Evolutionary conservation across 2,888 invertebrate genomes (phyloP).

Genomic region (Chaitophorus viminalis): DNA sequence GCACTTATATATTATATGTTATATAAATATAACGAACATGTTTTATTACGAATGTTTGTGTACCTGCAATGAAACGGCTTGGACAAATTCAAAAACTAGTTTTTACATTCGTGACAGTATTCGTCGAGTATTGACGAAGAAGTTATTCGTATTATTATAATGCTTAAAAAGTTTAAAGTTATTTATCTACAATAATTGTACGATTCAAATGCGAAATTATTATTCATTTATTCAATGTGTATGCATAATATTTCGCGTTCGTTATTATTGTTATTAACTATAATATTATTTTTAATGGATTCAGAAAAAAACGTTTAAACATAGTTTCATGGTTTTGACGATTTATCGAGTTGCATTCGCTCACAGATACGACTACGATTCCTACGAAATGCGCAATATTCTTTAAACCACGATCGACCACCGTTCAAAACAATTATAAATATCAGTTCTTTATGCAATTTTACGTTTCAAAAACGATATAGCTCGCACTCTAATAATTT

Average conservation of each 20-base stretch:
- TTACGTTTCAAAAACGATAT: too few species aligned
- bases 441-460: too few species aligned
- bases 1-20: not conserved
- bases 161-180: not conserved
- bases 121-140: not conserved
- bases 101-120: not conserved
- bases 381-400: too few species aligned
- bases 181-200: not conserved
- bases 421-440: not conserved
- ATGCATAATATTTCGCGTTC: not conserved
- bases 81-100: not conserved
- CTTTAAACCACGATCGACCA: not conserved
- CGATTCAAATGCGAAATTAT: not conserved
- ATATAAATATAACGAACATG: not conserved
- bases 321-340: not conserved
- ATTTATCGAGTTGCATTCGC: not conserved
- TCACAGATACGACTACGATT: too few species aligned
- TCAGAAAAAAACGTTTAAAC: not conserved
- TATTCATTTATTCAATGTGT: not conserved
- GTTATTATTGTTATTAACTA: not conserved
- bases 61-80: not conserved
- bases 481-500: too few species aligned
- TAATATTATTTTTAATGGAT: not conserved
- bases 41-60: not conserved
- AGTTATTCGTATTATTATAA: not conserved